Conservation (phyloP, 1,140 invertebrate species). For the Trinorchestia longiramus region DNA sequence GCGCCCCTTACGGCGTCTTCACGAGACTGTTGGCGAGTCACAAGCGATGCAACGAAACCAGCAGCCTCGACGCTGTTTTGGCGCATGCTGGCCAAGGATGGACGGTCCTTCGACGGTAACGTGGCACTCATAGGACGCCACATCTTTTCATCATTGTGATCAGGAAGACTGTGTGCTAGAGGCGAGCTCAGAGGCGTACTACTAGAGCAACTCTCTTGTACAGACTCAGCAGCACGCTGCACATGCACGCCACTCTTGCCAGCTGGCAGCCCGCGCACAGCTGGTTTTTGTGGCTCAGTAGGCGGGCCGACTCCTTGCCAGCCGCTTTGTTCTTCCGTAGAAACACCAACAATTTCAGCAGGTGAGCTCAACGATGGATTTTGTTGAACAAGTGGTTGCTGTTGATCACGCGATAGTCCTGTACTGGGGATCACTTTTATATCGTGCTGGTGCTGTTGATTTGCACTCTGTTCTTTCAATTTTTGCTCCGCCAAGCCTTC, state of each 20-base stretch:
- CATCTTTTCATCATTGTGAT: slow-evolving; percentile 35
- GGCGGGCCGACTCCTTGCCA: background rate
- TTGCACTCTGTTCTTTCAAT: background rate
- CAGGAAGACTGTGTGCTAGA: background rate
- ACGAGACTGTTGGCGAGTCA: slow-evolving; percentile 59
- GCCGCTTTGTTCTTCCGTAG: slow-evolving; percentile 29
- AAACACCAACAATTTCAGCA: slow-evolving; percentile 1
- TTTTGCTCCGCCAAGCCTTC: background rate
- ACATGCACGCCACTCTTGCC: background rate
- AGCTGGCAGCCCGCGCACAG: background rate
- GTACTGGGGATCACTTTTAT: background rate
- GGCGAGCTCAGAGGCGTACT: slow-evolving; percentile 20
- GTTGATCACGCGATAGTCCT: background rate
- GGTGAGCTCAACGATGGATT: background rate
- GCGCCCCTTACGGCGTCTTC: slow-evolving; percentile 55
- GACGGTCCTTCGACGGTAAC: background rate
- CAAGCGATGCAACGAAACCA: slow-evolving; percentile 57
- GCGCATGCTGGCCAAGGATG: background rate
- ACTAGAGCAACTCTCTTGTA: slow-evolving; percentile 42
- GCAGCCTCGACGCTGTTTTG: slow-evolving; percentile 61
- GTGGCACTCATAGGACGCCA: slow-evolving; percentile 48
- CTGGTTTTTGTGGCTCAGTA: slow-evolving; percentile 31
- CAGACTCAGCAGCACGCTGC: background rate
- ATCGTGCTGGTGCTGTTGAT: background rate
- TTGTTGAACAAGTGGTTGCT: background rate